phyloP scores from a whole-genome alignment of 2,113 vertebrate genomes.

The Mola mola region DNA sequence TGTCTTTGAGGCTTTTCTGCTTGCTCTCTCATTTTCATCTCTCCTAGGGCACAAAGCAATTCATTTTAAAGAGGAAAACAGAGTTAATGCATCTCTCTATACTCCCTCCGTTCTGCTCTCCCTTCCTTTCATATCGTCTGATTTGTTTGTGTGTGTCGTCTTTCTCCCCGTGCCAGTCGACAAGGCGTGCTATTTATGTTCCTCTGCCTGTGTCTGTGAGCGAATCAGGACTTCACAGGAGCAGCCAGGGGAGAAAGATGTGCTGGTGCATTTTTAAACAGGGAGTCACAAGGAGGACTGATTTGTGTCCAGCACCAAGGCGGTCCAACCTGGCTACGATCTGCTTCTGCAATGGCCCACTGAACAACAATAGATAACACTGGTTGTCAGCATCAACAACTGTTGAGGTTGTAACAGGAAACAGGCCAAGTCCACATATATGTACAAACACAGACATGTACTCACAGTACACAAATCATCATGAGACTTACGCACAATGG shows the following conservation, averaged over 20 bases:
- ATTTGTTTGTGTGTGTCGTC: constrained; percentile 65
- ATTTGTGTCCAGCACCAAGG: constrained; percentile 74
- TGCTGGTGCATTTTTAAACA: constrained; percentile 75
- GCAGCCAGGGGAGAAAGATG: constrained; percentile 63
- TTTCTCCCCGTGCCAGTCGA: constrained; percentile 64
- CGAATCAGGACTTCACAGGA: constrained; percentile 75
- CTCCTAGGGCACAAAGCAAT: constrained; percentile 55
- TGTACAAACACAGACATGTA: constrained; percentile 36
- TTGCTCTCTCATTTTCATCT: constrained; percentile 55
- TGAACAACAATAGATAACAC: constrained; percentile 67
- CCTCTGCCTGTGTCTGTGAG: constrained; percentile 65
- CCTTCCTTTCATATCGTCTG: constrained; percentile 66
- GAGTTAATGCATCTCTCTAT: constrained; percentile 54
- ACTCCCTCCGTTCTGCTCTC: constrained; percentile 41
- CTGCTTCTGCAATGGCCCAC: constrained; percentile 49
- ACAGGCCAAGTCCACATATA: constrained; percentile 21
- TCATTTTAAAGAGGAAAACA: constrained; percentile 67
- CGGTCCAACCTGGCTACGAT: constrained; percentile 66
- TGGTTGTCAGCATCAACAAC: constrained; percentile 39
- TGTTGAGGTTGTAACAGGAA: constrained; percentile 32
- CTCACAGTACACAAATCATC: constrained; percentile 11
- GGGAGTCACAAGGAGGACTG: constrained; percentile 65
- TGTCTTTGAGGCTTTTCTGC: constrained; percentile 48
- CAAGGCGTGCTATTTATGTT: constrained; percentile 70
- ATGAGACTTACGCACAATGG: constrained; percentile 24